Evolutionary conservation across 2,113 vertebrate genomes (phyloP), one percentile per base, ranked within the genome.

Genomic region (Siphamia tubifer): DNA sequence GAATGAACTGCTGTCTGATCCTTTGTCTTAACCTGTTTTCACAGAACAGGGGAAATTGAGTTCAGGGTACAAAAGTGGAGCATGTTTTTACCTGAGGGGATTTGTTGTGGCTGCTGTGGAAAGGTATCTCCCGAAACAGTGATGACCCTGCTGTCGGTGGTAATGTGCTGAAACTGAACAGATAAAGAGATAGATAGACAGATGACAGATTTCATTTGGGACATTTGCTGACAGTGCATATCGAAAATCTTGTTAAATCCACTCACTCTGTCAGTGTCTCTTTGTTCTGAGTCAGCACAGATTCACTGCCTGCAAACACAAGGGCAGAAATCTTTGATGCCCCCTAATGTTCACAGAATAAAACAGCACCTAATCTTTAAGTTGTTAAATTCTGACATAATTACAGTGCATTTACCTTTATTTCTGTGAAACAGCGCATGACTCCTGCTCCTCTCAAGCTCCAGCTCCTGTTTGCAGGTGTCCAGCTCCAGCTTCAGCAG

Each of bases 401-500:
- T n/a, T n/a, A n/a, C n/a, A 13, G 3, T 13, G 5, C 5, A 9
- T 71, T 69, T 77, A 43, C 47, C 45, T 67, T 56, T 49, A 5
- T 78, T 27, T 51, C 55, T 84, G 4, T 72, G 55, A 61, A 84
- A 70, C 27, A 88, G 36, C 2, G 27, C 23, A 21, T 48, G 68
- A 23, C 53, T 79, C 25, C 77, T 74, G 68, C 63, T 90, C 44
- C 52, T 78, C 38, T 91, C 78, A 12, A 90, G 63, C 28, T 90
- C 87, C 66, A 77, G 61, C 65, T 92, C 82, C 52, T 89, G 89
- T 66, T 81, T 87, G 40, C 87, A 88, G 2, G 85, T 76, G 0
- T 86, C 85, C 23, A 89, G 70, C 70, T 91, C 77, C 16, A 73
- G 44, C 35, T 31, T 77, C 4, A 84, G 65, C 32, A 83, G 35